These are phyloP conservation scores for Bombus terrestris DNA, from an alignment of 1,140 invertebrate genomes.

Conservation along the genomic window DNA sequence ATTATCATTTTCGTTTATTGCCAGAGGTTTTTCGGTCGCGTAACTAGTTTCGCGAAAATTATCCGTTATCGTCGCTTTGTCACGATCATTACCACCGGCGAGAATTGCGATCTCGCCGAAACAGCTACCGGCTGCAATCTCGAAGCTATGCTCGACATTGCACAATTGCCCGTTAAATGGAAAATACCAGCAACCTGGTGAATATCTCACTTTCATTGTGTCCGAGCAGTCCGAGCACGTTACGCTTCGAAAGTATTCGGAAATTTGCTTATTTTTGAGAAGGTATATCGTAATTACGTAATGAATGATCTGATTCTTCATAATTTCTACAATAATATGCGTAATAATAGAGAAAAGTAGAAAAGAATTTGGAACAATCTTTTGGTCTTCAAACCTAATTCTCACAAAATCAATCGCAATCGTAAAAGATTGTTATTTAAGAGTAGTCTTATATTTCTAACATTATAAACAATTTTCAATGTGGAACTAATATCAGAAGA, in stretches of 20 bases:
- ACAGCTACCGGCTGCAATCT: not conserved
- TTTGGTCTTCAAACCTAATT: too few species aligned
- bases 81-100: not conserved
- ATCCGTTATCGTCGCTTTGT: not conserved
- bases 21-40: not conserved
- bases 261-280: too few species aligned
- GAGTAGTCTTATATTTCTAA: too few species aligned
- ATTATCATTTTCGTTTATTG: not conserved
- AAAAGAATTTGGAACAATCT: too few species aligned
- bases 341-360: too few species aligned
- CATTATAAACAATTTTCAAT: too few species aligned
- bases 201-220: slow-evolving; percentile 1
- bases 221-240: not conserved
- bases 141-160: not conserved
- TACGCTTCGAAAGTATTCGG: not conserved
- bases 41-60: slow-evolving; percentile 7
- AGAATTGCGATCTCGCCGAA: not conserved
- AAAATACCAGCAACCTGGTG: not conserved
- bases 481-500: too few species aligned
- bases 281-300: too few species aligned
- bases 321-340: too few species aligned
- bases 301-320: too few species aligned
- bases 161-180: not conserved
- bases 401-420: too few species aligned
- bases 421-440: too few species aligned